Percentiles rank a stretch among this genome's conserved stretches.
These are phyloP conservation scores for Eudemis profundana DNA, from an alignment of 2,888 invertebrate species.

Conservation along the genomic window DNA sequence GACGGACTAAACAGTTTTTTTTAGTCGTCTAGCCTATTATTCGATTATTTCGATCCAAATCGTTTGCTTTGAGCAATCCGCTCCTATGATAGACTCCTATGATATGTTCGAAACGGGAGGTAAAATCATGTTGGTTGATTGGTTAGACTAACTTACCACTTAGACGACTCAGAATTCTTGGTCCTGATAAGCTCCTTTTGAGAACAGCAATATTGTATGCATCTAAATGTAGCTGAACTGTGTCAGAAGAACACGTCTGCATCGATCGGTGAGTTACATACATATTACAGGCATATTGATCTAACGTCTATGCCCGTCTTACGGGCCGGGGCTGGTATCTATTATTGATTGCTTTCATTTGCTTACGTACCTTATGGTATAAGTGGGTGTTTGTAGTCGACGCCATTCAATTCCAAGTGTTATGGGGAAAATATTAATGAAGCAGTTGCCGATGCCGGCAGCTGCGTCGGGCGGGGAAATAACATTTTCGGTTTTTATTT, in stretches of 20 bases:
- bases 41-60: too few species aligned
- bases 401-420: background rate
- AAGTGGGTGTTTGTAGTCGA: background rate
- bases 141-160: too few species aligned
- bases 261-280: conserved; percentile 41
- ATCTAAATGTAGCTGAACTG: conserved; percentile 16
- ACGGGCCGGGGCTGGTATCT: conserved; percentile 48
- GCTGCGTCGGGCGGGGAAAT: too few species aligned
- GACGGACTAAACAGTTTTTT: too few species aligned
- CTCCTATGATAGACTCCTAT: too few species aligned
- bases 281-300: conserved; percentile 59
- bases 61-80: too few species aligned
- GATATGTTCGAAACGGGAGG: too few species aligned
- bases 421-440: conserved; percentile 2
- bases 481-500: too few species aligned
- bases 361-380: conserved; percentile 2
- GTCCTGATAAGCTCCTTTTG: too few species aligned
- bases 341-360: conserved; percentile 48
- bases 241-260: conserved; percentile 15
- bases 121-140: too few species aligned
- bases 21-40: too few species aligned
- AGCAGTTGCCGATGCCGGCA: background rate
- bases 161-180: too few species aligned
- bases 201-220: background rate
- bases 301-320: conserved; percentile 55